Percentiles rank a stretch among this genome's conserved stretches.
These are phyloP conservation scores for Pristionchus maxplancki DNA, from an alignment of 2,888 invertebrate species.

Conservation along the genomic window DNA sequence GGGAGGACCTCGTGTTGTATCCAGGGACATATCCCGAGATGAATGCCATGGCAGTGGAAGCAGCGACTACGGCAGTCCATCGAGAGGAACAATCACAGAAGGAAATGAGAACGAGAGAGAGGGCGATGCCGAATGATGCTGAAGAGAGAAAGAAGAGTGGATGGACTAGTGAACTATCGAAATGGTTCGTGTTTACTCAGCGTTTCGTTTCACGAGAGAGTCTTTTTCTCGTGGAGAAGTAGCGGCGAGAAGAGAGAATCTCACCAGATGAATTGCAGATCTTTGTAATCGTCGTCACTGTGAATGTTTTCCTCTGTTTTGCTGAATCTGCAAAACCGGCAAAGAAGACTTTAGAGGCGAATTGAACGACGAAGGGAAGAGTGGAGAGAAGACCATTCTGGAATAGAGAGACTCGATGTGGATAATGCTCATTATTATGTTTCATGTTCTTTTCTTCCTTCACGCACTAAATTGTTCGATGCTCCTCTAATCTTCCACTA, in stretches of 20 bases:
- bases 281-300: constrained; percentile 68
- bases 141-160: constrained; percentile 50
- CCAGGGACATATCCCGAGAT: constrained; percentile 76
- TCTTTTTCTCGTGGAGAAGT: background rate
- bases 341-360: constrained; percentile 73
- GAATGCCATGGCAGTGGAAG: constrained; percentile 72
- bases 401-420: background rate
- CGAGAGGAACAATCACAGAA: constrained; percentile 71
- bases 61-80: constrained; percentile 66
- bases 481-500: background rate
- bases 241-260: background rate
- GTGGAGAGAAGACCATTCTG: constrained; percentile 76
- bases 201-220: constrained; percentile 1
- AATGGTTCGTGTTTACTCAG: background rate
- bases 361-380: constrained; percentile 73
- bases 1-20: constrained; percentile 75
- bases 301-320: constrained; percentile 59
- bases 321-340: constrained; percentile 72
- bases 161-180: background rate
- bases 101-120: constrained; percentile 71
- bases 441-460: background rate
- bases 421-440: too few relatives aligned
- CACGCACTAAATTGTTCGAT: background rate
- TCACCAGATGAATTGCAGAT: constrained; percentile 73
- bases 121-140: constrained; percentile 74